Conservation (phyloP, 2,888 invertebrate genomes). For the Neuroscelio doddi region DNA sequence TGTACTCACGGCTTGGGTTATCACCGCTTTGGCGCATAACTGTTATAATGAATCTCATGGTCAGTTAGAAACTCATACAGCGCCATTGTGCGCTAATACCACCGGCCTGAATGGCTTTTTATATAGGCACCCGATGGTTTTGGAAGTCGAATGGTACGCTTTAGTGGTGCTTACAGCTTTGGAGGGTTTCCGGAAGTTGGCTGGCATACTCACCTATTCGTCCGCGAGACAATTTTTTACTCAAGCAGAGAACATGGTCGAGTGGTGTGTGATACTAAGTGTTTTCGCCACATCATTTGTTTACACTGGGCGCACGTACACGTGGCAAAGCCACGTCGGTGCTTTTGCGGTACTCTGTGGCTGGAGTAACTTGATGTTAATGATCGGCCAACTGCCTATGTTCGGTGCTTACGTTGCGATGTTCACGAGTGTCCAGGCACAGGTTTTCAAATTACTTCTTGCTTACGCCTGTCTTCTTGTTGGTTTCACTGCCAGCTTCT, state of each 20-base stretch:
- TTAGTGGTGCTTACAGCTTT: slow-evolving; percentile 84
- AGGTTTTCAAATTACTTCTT: slow-evolving; percentile 88
- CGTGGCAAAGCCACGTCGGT: slow-evolving; percentile 90
- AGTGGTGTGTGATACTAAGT: slow-evolving; percentile 89
- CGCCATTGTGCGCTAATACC: slow-evolving; percentile 77
- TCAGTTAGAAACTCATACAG: slow-evolving; percentile 78
- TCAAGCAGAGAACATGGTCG: slow-evolving; percentile 89
- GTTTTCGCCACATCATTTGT: slow-evolving; percentile 89
- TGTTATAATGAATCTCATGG: slow-evolving; percentile 81
- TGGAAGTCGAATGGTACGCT: slow-evolving; percentile 89
- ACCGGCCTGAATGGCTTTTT: slow-evolving; percentile 85
- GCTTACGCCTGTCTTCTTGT: slow-evolving; percentile 89
- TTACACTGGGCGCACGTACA: slow-evolving; percentile 83
- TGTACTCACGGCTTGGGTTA: slow-evolving; percentile 85
- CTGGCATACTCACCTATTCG: slow-evolving; percentile 87
- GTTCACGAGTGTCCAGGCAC: slow-evolving; percentile 90
- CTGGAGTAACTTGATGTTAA: slow-evolving; percentile 92
- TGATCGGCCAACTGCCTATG: slow-evolving; percentile 90
- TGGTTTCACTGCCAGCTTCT: slow-evolving; percentile 90
- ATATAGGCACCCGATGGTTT: slow-evolving; percentile 82
- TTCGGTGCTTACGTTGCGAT: slow-evolving; percentile 93
- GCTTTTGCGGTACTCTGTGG: slow-evolving; percentile 89
- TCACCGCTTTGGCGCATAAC: slow-evolving; percentile 87
- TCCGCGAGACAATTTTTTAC: slow-evolving; percentile 87
- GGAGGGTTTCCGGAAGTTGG: slow-evolving; percentile 86